Base-by-base conservation (phyloP, 1,140 invertebrate genomes). In the Pollicipes pollicipes region DNA sequence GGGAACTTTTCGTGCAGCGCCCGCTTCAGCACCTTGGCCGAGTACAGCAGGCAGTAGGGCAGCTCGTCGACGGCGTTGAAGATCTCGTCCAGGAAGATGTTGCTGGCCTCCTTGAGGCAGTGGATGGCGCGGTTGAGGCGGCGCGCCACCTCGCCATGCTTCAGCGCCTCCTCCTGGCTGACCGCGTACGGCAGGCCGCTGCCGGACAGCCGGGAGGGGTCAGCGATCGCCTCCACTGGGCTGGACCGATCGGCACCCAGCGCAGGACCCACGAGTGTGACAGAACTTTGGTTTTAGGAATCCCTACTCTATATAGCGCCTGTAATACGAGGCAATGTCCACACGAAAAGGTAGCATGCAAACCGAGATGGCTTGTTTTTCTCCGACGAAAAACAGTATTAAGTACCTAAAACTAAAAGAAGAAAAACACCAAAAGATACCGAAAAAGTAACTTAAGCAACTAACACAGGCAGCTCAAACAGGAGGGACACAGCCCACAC, bases 41-140 rank as follows among this genome's bases (percentile, higher is more conserved):
- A 88, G 75, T 89, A 90, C 3, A 88, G 81, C 78, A 91, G 87
- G 31, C 88, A 87, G 77, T 89, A 90, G 66, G 90, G 89, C 73
- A 91, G 84, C 69, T 85, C 79, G 75, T 90, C 84, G 26, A 85
- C 81, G 10, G 85, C 87, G 70, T 77, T 74, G 27, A 82, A 75
- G 70, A 91, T 90, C 75, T 84, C 82, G 35, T 84, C 81, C 29
- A 90, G 79, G 79, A 91, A 90, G 75, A 85, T 83, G 30, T 83
- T 80, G 0, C 88, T 87, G 30, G 85, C 84, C 16, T 78, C 80
- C 75, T 86, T 83, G 26, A 91, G 78, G 28, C 84, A 81, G 74
- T 82, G 78, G 29, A 91, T 83, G 27, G 86, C 85, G 64, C 82
- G 82, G 30, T 84, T 80, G 26, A 90, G 79, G 74, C 84, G 81